Evolutionary conservation across 2,113 vertebrate genomes (phyloP), one percentile per base, ranked within the genome.

Genomic region (Alexandromys fortis): DNA sequence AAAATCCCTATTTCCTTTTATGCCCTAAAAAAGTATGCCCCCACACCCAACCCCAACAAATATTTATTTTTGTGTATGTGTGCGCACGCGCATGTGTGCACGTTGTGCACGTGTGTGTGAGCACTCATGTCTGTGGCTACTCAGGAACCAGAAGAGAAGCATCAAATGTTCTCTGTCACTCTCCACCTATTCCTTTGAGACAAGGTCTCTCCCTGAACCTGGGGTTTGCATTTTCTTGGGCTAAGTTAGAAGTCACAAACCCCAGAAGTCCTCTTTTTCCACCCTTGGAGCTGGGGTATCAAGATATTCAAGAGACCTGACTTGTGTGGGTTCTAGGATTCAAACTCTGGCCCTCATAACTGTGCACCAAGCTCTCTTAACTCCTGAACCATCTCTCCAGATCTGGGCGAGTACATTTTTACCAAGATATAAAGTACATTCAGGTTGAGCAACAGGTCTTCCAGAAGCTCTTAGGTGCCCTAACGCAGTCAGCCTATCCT

Each of bases 1-100:
- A 95, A 45, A 87, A 95, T 24, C 42, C 75, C 49, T 91, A 72
- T 55, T 94, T 92, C 65, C 65, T 93, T 92, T 30, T 26, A 3
- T 92, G 26, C 92, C 67, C 35, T 35, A 73, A 70, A 88, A 68
- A 89, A 76, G 45, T 88, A 86, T 13, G 6, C 13, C 17, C 21
- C 4, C 11, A 42, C 79, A 65, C 38, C 16, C n/a, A 85, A 28
- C 63, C 58, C 14, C 58, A 72, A 65, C 24, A 22, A 65, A 7
- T 17, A 26, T 42, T 13, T 28, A 16, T 45, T 7, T 16, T 6
- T 30, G 7, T 61, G 21, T 82, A 22, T 26, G 30, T 21, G 8
- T n/a, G 30, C 7, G 8, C 49, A 49, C 6, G 3, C 14, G 10
- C 14, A 6, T 35, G 9, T 49, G 49, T 42, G 38, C 65, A 28